Conservation (phyloP, 1,140 invertebrate species). For the Eueides isabella region DNA sequence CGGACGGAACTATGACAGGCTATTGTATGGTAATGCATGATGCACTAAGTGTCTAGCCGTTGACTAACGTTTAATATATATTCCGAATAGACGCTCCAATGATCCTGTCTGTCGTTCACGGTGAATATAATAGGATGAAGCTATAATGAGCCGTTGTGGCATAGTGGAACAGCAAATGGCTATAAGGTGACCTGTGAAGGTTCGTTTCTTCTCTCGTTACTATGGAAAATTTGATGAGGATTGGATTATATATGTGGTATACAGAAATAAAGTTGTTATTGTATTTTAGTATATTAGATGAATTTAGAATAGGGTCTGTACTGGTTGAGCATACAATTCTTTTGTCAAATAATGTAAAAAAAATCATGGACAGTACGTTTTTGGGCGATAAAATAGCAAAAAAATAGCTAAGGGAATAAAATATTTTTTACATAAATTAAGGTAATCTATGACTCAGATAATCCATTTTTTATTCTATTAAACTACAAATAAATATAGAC, state of each 20-base stretch:
- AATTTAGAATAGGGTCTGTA: too few relatives aligned
- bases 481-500: background rate
- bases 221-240: too few relatives aligned
- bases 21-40: slow-evolving; percentile 33
- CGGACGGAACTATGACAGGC: slow-evolving; percentile 22
- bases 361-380: background rate
- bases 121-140: background rate
- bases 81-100: background rate
- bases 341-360: too few relatives aligned
- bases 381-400: background rate
- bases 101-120: background rate
- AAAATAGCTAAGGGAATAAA: background rate
- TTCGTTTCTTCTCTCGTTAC: too few relatives aligned
- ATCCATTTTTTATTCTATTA: background rate
- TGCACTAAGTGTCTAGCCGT: slow-evolving; percentile 25
- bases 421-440: background rate
- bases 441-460: background rate
- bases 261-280: too few relatives aligned
- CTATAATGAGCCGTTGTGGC: too few relatives aligned
- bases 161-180: too few relatives aligned
- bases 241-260: too few relatives aligned
- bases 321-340: too few relatives aligned
- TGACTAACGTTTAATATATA: slow-evolving; percentile 14
- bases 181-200: too few relatives aligned
- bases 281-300: too few relatives aligned